A percentile compares a stretch with the other conserved stretches of the same genome.
Evolutionary conservation across 2,797 vertebrate species (phyloP).

Genomic region (Fringilla coelebs): DNA sequence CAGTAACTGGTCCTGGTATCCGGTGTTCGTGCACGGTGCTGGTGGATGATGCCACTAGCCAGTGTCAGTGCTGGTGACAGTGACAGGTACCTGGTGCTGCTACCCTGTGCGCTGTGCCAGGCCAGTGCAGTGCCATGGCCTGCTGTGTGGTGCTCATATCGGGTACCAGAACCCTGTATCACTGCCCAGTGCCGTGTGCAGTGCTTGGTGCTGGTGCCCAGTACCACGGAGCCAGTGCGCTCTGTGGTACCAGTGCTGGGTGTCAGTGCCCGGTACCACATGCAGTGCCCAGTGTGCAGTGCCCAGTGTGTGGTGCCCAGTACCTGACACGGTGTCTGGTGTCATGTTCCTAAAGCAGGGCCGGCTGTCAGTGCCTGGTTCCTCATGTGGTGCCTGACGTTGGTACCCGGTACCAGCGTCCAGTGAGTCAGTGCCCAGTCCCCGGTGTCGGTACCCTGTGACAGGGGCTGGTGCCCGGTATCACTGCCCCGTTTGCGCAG

Average conservation of each 20-base stretch:
- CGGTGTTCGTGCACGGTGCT: not conserved
- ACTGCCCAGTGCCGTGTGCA: accelerated
- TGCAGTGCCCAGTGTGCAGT: not conserved
- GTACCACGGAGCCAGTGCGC: accelerated
- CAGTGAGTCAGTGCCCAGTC: accelerated
- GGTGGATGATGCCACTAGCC: not conserved
- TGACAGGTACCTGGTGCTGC: not conserved
- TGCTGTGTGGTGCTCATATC: not conserved
- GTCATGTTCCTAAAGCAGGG: not conserved
- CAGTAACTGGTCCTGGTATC: not conserved
- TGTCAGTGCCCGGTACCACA: not conserved
- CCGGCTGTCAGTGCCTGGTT: not conserved
- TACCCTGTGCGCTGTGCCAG: not conserved
- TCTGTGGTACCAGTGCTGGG: not conserved
- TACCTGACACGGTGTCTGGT: no score
- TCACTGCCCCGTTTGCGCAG: accelerated
- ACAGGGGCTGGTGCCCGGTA: not conserved
- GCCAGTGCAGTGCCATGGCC: not conserved
- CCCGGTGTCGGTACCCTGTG: not conserved
- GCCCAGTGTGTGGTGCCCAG: accelerated
- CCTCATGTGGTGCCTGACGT: accelerated
- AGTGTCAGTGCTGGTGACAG: not conserved
- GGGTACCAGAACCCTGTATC: accelerated
- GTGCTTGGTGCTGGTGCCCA: accelerated
- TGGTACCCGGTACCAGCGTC: accelerated